Base-by-base conservation (phyloP, 1,140 invertebrate genomes). In the Lucilia sericata region DNA sequence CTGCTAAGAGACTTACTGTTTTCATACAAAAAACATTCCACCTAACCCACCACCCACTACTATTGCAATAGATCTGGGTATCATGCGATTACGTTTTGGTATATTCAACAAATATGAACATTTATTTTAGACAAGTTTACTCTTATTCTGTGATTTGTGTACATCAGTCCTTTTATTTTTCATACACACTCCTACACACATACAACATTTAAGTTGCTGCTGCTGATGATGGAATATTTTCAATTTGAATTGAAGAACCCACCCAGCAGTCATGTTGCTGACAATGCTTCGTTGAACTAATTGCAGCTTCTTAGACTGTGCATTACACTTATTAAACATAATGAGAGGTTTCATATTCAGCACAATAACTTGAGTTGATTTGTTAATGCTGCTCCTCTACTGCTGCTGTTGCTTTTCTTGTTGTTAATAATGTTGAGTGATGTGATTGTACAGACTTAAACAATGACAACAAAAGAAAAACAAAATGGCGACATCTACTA, bases 281-380 rank as follows among this genome's bases (percentile, higher is more conserved):
- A 80, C 76, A 80, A 80, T 80, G 42, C 76, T 80, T 80, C 76
- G 76, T 80, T 80, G 42, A 80, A 80, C 76, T 80, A 80, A 80
- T 80, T 80, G 76, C 17, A 80, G 47, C 76, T 80, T 80, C 76
- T 80, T 80, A 51, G 65, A 70, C 65, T 19, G 9, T 70, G 65
- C 65, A 70, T 34, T 34, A 76, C 74, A 76, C 30, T 76, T 42
- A 76, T 76, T 42, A 76, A 76, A 34, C 74, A 42, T 78, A 70
- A 36, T 47, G 75, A 47, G 34, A 19, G 42, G 34, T 42, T 78
- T 76, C 25, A 76, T 76, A 74, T 47, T 42, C 42, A 47, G 17
- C 75, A 78, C 17, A 78, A 47, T 10, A 78, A 78, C 14, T n/a
- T 78, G 17, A 47, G 5, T 34, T 17, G 17, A 36, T 30, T 34